These are phyloP conservation scores for Sebastes aleutianus DNA, from an alignment of 2,797 vertebrate genomes.

Conservation along the genomic window DNA sequence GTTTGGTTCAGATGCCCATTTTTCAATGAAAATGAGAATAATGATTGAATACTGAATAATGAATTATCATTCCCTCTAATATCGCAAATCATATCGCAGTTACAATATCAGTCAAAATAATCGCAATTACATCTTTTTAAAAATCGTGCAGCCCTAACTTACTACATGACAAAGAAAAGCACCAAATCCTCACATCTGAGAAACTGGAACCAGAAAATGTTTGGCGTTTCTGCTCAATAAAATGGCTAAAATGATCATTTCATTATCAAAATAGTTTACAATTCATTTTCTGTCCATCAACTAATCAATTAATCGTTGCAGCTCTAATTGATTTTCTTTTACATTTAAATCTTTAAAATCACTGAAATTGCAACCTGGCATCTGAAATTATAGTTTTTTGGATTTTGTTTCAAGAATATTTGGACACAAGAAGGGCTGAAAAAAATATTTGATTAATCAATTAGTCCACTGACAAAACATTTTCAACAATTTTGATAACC, in stretches of 20 bases:
- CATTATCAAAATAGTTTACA: background rate
- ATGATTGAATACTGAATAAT: too few species aligned
- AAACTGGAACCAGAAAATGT: background rate
- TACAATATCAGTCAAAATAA: too few species aligned
- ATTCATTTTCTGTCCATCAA: background rate
- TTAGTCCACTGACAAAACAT: background rate
- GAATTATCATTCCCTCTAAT: too few species aligned
- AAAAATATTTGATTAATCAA: background rate
- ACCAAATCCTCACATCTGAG: background rate
- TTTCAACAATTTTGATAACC: background rate
- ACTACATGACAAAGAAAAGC: background rate
- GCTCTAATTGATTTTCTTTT: background rate
- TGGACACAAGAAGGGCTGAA: background rate
- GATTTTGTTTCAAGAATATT: background rate
- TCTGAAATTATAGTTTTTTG: background rate
- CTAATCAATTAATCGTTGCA: background rate
- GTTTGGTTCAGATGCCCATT: too few species aligned
- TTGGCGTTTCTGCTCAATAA: background rate
- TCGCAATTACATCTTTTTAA: too few species aligned
- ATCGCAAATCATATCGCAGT: too few species aligned
- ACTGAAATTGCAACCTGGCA: background rate
- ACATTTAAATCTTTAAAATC: background rate
- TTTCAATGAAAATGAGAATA: too few species aligned
- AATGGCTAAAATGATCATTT: background rate
- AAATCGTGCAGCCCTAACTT: too few species aligned